A percentile compares a stretch with the other conserved stretches of the same genome.
Evolutionary conservation across 2,797 vertebrate genomes (phyloP).

Genomic region (Coccyzus lansbergi): DNA sequence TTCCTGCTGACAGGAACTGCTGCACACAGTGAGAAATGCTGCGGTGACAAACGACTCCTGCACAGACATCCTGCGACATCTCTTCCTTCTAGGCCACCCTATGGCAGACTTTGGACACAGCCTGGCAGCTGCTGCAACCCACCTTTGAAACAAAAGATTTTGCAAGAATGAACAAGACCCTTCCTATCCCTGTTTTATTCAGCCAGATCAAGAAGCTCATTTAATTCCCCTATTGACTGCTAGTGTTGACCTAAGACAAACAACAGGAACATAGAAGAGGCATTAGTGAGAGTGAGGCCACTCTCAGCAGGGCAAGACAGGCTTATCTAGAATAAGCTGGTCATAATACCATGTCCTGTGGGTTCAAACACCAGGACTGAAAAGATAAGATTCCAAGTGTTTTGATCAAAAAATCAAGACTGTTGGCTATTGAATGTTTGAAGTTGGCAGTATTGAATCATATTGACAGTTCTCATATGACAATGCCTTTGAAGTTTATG

Average conservation of each 20-base stretch:
- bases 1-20: background rate
- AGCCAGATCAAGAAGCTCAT: background rate
- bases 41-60: background rate
- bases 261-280: background rate
- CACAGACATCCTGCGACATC: background rate
- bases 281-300: background rate
- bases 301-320: background rate
- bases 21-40: background rate
- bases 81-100: background rate
- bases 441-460: background rate
- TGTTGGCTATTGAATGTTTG: background rate
- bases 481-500: slow-evolving; percentile 11
- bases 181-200: background rate
- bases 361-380: background rate
- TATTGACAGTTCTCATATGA: background rate
- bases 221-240: background rate
- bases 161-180: background rate
- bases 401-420: background rate
- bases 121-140: background rate
- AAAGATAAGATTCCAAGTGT: background rate
- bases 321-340: background rate
- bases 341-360: background rate
- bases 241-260: background rate
- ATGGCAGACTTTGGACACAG: background rate
- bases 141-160: background rate